These are phyloP conservation scores for Nycticorax nycticorax DNA, from an alignment of 2,113 vertebrate genomes.

Conservation along the genomic window DNA sequence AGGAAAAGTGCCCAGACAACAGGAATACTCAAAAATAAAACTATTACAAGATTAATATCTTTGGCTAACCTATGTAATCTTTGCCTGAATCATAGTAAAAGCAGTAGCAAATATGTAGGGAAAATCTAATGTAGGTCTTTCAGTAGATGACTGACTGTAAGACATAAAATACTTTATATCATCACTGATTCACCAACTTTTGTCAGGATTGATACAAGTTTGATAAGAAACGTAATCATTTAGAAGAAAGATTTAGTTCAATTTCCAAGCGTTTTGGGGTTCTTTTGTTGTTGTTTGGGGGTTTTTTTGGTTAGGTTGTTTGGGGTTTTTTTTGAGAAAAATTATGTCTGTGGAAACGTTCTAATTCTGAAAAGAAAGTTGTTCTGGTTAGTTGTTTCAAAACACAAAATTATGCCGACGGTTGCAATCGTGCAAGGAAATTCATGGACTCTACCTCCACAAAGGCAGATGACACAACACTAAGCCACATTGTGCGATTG, in stretches of 20 bases:
- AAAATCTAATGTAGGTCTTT: neutral
- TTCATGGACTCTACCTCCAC: neutral
- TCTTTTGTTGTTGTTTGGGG: neutral
- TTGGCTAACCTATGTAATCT: neutral
- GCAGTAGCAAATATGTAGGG: neutral
- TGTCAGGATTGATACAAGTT: neutral
- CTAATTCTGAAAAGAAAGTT: neutral
- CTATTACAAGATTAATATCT: neutral
- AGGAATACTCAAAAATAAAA: neutral
- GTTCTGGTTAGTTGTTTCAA: neutral
- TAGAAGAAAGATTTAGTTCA: neutral
- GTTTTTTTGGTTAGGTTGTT: no score
- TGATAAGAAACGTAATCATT: neutral
- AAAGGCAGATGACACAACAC: neutral
- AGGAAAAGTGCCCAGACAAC: neutral
- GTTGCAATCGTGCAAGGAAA: neutral
- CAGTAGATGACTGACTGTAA: neutral
- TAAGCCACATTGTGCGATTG: rapidly evolving
- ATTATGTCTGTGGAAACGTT: neutral
- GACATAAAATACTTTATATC: neutral
- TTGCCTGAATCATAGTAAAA: neutral
- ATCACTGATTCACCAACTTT: neutral
- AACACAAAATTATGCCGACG: neutral
- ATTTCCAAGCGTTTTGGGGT: neutral
- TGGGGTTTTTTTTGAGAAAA: neutral